phyloP scores from a whole-genome alignment of 2,888 invertebrate genomes.

The Drosophila rellima region DNA sequence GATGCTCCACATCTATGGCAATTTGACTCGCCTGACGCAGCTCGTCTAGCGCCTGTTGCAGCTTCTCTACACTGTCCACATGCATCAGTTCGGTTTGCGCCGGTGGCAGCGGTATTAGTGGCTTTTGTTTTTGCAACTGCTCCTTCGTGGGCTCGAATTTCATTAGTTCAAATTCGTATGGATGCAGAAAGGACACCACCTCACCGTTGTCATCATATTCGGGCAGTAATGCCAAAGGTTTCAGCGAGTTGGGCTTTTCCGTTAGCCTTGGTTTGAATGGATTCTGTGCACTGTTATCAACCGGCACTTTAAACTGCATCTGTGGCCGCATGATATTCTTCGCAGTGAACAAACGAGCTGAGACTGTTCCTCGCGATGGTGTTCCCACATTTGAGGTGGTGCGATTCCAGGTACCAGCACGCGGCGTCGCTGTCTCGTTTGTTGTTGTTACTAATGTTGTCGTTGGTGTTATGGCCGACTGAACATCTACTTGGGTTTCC shows the following conservation, averaged over 20 bases:
- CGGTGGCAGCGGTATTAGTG: slow-evolving; percentile 86
- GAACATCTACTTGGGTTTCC: slow-evolving; percentile 82
- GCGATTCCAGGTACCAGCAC: slow-evolving; percentile 88
- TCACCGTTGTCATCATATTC: slow-evolving; percentile 89
- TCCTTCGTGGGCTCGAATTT: slow-evolving; percentile 88
- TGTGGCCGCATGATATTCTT: slow-evolving; percentile 94
- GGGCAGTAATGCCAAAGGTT: slow-evolving; percentile 91
- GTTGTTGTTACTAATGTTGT: background rate
- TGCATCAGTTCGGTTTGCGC: slow-evolving; percentile 89
- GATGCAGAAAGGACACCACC: slow-evolving; percentile 92
- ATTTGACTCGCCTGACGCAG: slow-evolving; percentile 90
- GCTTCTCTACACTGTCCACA: slow-evolving; percentile 89
- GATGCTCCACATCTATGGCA: slow-evolving; percentile 97
- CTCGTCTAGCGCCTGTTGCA: slow-evolving; percentile 89
- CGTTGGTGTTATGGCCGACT: slow-evolving; percentile 11
- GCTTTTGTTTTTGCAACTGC: slow-evolving; percentile 86
- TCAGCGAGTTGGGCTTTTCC: slow-evolving; percentile 94
- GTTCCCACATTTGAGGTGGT: slow-evolving; percentile 29
- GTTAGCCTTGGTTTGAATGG: slow-evolving; percentile 94
- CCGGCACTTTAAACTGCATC: slow-evolving; percentile 92
- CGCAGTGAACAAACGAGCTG: slow-evolving; percentile 88
- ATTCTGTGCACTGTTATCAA: slow-evolving; percentile 91
- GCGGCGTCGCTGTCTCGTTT: slow-evolving; percentile 42
- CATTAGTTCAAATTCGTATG: slow-evolving; percentile 94
- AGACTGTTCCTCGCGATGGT: slow-evolving; percentile 51